Evolutionary conservation across 2,113 vertebrate genomes (phyloP), one percentile per base, ranked within the genome.

Genomic region (Dromiciops gliroides): DNA sequence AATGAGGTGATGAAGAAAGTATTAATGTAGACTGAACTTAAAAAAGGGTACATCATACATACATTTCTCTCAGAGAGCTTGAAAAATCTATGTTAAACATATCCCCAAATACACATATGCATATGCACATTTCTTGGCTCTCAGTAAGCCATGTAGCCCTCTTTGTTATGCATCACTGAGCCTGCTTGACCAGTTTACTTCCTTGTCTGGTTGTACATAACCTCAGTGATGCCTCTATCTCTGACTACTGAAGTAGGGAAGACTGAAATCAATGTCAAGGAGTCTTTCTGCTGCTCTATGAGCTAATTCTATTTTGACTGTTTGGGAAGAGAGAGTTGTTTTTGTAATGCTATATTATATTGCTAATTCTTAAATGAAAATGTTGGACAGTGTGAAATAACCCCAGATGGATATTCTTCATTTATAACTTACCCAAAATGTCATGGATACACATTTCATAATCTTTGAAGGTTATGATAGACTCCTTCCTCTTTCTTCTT

Each of bases 401-500:
- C 3, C 7, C 19, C n/a, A 83, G 6, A 44, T 83, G 37, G 14
- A 83, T 83, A 83, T 44, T 83, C 19, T 44, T 83, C 7, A 83
- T 23, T 83, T 83, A 22, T 3, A 44, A 23, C 6, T 2, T 44
- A 44, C n/a, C 6, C n/a, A 22, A 83, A 83, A 83, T 83, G 67
- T 83, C 16, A 24, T 2, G n/a, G 14, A 50, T 67, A 89, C 19
- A 90, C 8, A 93, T 91, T 26, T 16, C 47, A 95, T 60, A 98
- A 91, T 89, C 93, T 95, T 94, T 92, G 60, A 98, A 96, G 83
- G 89, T 93, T 97, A 93, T 92, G 49, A 93, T 92, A 96, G 96
- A 95, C 51, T 97, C 48, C 90, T 95, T 37, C 92, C 91, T 90
- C 51, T 98, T 93, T 98, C 90, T 96, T 97, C 94, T 97, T 97